phyloP scores from a whole-genome alignment of 2,888 invertebrate species.

The Tupiocoris notatus region DNA sequence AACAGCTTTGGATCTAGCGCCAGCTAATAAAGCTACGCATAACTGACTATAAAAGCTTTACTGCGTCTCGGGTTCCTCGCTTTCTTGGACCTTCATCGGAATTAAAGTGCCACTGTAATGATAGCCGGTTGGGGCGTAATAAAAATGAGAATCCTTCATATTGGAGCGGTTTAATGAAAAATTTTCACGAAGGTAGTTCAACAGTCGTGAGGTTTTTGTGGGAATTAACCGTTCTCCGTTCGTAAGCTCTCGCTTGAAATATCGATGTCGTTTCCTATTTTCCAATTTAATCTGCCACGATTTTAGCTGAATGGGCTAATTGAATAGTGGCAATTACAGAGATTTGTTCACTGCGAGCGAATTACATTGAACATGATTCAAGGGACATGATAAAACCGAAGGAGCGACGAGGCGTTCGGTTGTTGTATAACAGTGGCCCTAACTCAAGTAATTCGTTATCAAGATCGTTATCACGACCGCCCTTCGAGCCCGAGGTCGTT shows the following conservation, averaged over 20 bases:
- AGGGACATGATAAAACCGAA: not conserved
- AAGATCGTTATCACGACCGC: not conserved
- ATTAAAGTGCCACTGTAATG: conserved; percentile 30
- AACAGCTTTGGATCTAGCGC: conserved; percentile 3
- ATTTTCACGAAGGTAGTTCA: not conserved
- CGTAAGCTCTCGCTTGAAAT: no score
- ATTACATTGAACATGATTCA: not conserved
- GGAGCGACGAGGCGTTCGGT: not conserved
- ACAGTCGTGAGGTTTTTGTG: not conserved
- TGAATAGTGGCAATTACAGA: not conserved
- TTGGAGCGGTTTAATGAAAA: conserved; percentile 24
- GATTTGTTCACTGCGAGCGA: not conserved
- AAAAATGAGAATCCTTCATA: conserved; percentile 19
- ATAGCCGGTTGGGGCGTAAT: conserved; percentile 5
- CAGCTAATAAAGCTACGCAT: conserved; percentile 28
- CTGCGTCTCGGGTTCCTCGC: conserved; percentile 21
- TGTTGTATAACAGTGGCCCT: not conserved
- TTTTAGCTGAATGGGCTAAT: not conserved
- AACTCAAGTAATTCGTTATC: not conserved
- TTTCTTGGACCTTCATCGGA: conserved; percentile 9
- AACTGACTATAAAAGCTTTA: conserved; percentile 35
- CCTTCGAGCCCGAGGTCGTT: not conserved
- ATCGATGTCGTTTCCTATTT: no score
- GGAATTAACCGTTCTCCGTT: no score
- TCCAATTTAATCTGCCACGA: no score